Evolutionary conservation across 92 coral and sea anemone species (phyloP).

Genomic region (Phenganax stokvisi): DNA sequence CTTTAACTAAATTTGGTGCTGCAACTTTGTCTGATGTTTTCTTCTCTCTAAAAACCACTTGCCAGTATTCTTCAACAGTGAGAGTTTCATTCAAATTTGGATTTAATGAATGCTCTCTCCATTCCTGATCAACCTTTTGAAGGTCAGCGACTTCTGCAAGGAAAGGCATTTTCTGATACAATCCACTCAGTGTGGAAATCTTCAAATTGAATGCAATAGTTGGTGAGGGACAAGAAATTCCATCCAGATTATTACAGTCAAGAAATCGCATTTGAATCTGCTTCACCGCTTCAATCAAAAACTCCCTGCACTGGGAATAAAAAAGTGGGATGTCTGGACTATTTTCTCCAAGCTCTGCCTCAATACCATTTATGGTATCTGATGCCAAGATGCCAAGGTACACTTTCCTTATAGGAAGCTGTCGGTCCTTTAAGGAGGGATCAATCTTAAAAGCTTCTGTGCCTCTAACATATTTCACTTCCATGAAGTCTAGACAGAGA

Average conservation of each 20-base stretch:
- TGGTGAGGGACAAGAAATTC: background rate
- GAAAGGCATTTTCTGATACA: constrained; percentile 7
- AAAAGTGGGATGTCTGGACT: background rate
- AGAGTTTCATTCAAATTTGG: constrained; percentile 4
- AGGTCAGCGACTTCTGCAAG: constrained; percentile 7
- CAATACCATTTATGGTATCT: background rate
- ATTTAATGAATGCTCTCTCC: background rate
- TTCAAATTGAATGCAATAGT: background rate
- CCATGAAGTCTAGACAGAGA: background rate
- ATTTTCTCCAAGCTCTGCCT: background rate
- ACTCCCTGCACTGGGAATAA: constrained; percentile 12
- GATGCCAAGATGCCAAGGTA: constrained; percentile 7
- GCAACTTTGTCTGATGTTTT: too few relatives aligned
- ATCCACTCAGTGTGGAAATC: constrained; percentile 2
- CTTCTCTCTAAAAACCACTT: too few relatives aligned
- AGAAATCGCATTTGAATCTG: background rate
- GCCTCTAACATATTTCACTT: background rate
- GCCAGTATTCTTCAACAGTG: too few relatives aligned
- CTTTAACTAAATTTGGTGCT: too few relatives aligned
- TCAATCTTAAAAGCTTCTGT: constrained; percentile 1
- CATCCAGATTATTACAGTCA: background rate
- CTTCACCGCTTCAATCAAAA: background rate
- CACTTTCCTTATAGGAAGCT: constrained; percentile 2
- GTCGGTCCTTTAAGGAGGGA: background rate
- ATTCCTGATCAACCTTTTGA: constrained; percentile 5